These are phyloP conservation scores for Mobula hypostoma DNA, from an alignment of 2,113 vertebrate species.

Conservation along the genomic window DNA sequence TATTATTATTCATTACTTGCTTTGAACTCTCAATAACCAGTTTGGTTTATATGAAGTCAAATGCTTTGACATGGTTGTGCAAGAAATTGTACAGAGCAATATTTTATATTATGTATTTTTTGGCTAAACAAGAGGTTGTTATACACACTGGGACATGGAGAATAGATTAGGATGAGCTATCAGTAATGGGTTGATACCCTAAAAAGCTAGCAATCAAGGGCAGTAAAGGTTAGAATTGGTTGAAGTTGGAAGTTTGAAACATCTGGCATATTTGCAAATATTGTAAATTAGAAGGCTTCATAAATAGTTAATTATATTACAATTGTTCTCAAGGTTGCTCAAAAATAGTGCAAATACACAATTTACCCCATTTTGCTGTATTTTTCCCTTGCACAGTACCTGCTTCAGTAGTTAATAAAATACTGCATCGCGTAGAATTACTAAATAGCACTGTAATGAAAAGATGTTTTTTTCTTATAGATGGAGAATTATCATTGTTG, in stretches of 20 bases:
- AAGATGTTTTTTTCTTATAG: neutral
- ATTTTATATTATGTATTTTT: neutral
- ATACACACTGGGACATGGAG: neutral
- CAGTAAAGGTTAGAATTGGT: neutral
- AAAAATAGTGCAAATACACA: neutral
- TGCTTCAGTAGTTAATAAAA: neutral
- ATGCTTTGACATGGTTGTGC: neutral
- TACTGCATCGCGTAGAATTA: neutral
- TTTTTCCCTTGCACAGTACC: neutral
- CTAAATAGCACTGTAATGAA: neutral
- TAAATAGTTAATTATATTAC: neutral
- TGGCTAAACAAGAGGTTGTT: neutral
- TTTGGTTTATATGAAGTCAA: neutral
- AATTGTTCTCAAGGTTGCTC: neutral
- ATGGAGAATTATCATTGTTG: neutral
- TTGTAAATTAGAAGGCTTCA: neutral
- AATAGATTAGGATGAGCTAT: neutral
- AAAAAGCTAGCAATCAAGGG: neutral
- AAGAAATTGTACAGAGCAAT: neutral
- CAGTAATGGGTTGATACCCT: neutral
- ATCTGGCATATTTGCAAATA: neutral
- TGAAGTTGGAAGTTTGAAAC: neutral
- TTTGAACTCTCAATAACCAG: neutral
- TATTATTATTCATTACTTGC: constrained; percentile 3
- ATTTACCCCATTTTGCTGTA: neutral